phyloP scores from a whole-genome alignment of 2,113 vertebrate species.

The Misgurnus anguillicaudatus region DNA sequence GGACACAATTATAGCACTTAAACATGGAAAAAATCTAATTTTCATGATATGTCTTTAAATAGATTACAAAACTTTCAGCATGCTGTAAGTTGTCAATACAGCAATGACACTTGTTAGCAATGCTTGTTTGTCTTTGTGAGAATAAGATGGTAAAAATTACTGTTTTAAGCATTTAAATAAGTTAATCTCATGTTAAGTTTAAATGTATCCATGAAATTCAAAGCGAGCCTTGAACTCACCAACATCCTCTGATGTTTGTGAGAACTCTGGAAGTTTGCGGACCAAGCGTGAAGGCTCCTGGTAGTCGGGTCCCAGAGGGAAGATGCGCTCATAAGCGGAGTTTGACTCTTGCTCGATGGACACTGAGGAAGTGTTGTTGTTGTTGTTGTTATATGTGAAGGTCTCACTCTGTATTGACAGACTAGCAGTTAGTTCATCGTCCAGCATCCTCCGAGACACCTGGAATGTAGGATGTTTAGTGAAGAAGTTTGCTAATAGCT shows the following conservation, averaged over 20 bases:
- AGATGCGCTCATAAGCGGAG: conserved; percentile 94
- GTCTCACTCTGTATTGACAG: conserved; percentile 94
- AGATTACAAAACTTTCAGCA: too few species aligned
- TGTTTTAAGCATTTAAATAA: too few species aligned
- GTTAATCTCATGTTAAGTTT: too few species aligned
- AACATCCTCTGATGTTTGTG: conserved; percentile 80
- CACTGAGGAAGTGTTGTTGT: conserved; percentile 80
- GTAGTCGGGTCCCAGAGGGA: conserved; percentile 92
- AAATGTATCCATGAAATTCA: too few species aligned
- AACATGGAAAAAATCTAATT: too few species aligned
- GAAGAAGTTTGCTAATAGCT: conserved; percentile 36
- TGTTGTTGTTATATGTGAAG: conserved; percentile 85
- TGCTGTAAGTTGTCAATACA: too few species aligned
- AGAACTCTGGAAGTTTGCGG: conserved; percentile 88
- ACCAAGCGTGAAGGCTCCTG: conserved; percentile 93
- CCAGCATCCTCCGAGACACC: conserved; percentile 92
- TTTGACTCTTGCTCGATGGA: conserved; percentile 88
- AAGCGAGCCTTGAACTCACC: conserved; percentile 70
- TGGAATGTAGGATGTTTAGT: conserved; percentile 68
- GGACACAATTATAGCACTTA: too few species aligned
- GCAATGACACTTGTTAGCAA: too few species aligned
- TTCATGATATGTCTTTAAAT: too few species aligned
- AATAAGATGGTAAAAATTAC: too few species aligned
- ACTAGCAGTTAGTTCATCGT: conserved; percentile 93
- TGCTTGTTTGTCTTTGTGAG: too few species aligned